Evolutionary conservation across 35 echinoderm and acorn worm genomes (phyloP).

Genomic region (Apostichopus californicus): DNA sequence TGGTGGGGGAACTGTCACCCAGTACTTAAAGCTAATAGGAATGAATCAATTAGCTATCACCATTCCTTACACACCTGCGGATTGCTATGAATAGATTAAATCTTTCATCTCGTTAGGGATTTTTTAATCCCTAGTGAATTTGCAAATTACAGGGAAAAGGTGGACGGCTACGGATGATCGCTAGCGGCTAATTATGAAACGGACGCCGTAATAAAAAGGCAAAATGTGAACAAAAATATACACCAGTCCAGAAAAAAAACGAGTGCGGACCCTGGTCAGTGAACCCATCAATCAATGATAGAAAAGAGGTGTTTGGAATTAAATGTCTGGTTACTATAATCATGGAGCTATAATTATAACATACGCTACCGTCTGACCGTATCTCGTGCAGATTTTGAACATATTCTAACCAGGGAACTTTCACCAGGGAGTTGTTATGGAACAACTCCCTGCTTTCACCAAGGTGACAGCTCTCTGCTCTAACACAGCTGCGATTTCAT

Average conservation of each 20-base stretch:
- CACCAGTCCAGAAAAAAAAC: too few relatives aligned
- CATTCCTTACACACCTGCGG: background rate
- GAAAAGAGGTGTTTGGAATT: background rate
- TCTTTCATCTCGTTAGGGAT: constrained; percentile 15
- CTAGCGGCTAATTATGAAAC: constrained; percentile 19
- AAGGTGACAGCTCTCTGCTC: too few relatives aligned
- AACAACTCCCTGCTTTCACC: too few relatives aligned
- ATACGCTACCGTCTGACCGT: too few relatives aligned
- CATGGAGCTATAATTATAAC: too few relatives aligned
- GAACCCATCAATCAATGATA: background rate
- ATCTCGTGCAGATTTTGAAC: too few relatives aligned
- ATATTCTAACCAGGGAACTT: too few relatives aligned
- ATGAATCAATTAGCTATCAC: constrained; percentile 33
- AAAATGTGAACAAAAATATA: background rate
- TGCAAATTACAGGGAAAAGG: constrained; percentile 15
- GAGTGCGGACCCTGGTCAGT: constrained; percentile 5
- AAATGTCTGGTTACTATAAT: background rate
- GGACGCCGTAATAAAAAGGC: background rate
- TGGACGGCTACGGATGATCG: constrained; percentile 7
- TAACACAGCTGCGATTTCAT: too few relatives aligned
- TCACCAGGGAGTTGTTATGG: too few relatives aligned
- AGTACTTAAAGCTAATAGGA: constrained; percentile 8
- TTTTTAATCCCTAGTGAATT: constrained; percentile 44
- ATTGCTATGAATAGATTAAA: constrained; percentile 21
- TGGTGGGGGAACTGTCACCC: constrained; percentile 1